Evolutionary conservation across 2,888 invertebrate species (phyloP).

Genomic region (Drosophila neotestacea): DNA sequence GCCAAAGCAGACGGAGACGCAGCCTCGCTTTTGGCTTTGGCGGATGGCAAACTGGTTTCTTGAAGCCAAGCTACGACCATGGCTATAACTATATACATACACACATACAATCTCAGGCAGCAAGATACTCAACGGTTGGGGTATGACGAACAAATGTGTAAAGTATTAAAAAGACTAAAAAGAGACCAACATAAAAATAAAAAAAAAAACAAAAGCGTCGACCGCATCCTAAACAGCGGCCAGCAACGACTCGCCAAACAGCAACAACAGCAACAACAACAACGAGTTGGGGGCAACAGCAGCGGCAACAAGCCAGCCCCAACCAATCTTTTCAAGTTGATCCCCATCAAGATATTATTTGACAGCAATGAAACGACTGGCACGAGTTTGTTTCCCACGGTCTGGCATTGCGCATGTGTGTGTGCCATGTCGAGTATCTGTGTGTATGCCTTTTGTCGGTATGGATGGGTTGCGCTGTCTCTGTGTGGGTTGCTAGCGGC

Average conservation of each 20-base stretch:
- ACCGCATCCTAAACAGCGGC: conserved; percentile 80
- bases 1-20: conserved; percentile 53
- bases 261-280: conserved; percentile 44
- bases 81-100: conserved; percentile 46
- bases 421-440: conserved; percentile 32
- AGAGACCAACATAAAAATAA: conserved; percentile 61
- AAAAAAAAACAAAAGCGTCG: conserved; percentile 72
- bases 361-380: conserved; percentile 85
- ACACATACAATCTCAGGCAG: conserved; percentile 29
- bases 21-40: conserved; percentile 80
- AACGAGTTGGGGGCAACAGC: conserved; percentile 24
- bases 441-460: conserved; percentile 62
- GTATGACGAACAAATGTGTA: conserved; percentile 81
- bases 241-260: conserved; percentile 63
- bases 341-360: conserved; percentile 84
- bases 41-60: conserved; percentile 78
- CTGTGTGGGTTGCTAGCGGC: conserved; percentile 61
- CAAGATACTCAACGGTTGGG: conserved; percentile 54
- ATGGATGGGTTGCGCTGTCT: conserved; percentile 57
- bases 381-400: conserved; percentile 85
- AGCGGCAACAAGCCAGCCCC: conserved; percentile 68
- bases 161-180: conserved; percentile 75
- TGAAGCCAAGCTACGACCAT: conserved; percentile 49
- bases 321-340: conserved; percentile 82
- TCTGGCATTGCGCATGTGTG: conserved; percentile 79